A percentile compares a stretch with the other conserved stretches of the same genome.
Conservation (phyloP, 2,113 vertebrate genomes). For the Seriola rivoliana region DNA sequence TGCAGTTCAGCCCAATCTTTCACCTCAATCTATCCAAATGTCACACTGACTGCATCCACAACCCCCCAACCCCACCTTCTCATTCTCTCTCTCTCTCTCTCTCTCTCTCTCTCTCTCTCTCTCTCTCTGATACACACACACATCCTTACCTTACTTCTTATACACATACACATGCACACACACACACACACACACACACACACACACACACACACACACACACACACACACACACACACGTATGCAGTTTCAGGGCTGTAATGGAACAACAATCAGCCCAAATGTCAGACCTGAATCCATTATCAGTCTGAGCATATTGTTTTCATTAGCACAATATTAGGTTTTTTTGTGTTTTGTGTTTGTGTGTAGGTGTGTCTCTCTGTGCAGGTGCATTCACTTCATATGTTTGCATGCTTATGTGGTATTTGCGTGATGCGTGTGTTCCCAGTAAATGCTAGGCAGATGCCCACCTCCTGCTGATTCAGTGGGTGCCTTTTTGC, state of each 20-base stretch:
- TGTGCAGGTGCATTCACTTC: constrained; percentile 10
- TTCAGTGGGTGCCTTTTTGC: constrained; percentile 51
- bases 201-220: constrained; percentile 9
- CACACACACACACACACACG: background rate
- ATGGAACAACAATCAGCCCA: constrained; percentile 50
- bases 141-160: background rate
- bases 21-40: constrained; percentile 73
- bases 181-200: background rate
- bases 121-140: constrained; percentile 16
- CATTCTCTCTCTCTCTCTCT: no score
- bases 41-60: constrained; percentile 42
- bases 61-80: background rate
- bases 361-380: constrained; percentile 15
- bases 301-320: constrained; percentile 39
- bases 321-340: constrained; percentile 26
- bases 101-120: background rate
- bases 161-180: background rate
- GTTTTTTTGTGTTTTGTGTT: background rate
- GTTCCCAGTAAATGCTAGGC: constrained; percentile 29
- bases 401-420: constrained; percentile 28
- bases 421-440: constrained; percentile 23
- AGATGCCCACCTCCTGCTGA: constrained; percentile 57
- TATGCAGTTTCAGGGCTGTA: constrained; percentile 15
- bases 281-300: constrained; percentile 75
- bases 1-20: constrained; percentile 47